Conservation (phyloP, 2,888 invertebrate species). For the Tortrix viridana region DNA sequence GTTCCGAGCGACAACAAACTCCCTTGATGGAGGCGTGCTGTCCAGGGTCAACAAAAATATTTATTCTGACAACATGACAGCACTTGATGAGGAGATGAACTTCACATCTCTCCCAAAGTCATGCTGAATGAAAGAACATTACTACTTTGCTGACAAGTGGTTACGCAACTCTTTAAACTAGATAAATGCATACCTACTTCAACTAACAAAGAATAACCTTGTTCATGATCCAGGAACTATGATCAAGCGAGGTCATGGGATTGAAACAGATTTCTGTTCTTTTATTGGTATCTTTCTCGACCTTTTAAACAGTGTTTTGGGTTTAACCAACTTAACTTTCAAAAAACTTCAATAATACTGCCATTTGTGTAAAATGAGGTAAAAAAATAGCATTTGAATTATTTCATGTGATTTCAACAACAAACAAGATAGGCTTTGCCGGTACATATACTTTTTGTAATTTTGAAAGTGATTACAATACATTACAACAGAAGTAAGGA, state of each 20-base stretch:
- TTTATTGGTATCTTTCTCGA: too few species aligned
- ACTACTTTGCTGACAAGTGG: neutral
- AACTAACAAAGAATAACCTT: slow-evolving; percentile 69
- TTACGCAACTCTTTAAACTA: slow-evolving; percentile 1
- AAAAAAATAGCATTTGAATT: too few species aligned
- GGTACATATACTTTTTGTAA: too few species aligned
- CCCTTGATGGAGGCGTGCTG: slow-evolving; percentile 39
- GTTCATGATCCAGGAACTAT: slow-evolving; percentile 71
- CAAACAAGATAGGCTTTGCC: too few species aligned
- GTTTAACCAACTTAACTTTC: too few species aligned
- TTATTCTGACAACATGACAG: slow-evolving; percentile 40
- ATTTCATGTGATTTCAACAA: too few species aligned
- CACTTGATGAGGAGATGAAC: slow-evolving; percentile 12
- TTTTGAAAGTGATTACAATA: too few species aligned
- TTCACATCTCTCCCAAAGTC: neutral
- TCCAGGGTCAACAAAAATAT: slow-evolving; percentile 47
- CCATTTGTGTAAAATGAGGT: too few species aligned
- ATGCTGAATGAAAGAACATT: neutral
- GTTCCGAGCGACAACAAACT: slow-evolving; percentile 46
- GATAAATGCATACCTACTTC: slow-evolving; percentile 4
- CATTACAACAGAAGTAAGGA: slow-evolving; percentile 22
- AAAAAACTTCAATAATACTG: too few species aligned
- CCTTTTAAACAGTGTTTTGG: too few species aligned
- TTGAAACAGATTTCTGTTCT: slow-evolving; percentile 49
- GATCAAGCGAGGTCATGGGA: slow-evolving; percentile 64